Evolutionary conservation across 2,797 vertebrate species (phyloP).

Genomic region (Sphenodon punctatus): DNA sequence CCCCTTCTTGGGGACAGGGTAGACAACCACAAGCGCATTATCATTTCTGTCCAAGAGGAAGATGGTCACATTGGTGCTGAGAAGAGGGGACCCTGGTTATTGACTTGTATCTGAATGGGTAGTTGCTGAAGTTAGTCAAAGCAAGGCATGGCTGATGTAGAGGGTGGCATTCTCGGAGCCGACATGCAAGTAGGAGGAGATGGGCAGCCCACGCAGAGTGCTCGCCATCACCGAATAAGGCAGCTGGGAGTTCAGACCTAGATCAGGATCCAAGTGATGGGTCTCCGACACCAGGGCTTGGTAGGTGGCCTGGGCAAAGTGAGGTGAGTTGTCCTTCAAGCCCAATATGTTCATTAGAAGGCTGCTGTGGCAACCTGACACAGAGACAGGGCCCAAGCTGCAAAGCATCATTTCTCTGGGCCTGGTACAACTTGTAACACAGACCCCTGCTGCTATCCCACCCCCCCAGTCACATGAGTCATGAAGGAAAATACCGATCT

Average conservation of each 20-base stretch:
- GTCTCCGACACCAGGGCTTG: constrained; percentile 58
- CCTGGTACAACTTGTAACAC: too few species aligned
- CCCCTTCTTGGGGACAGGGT: constrained; percentile 65
- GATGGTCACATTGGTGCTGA: constrained; percentile 58
- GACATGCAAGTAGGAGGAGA: constrained; percentile 75
- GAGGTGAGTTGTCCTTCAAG: constrained; percentile 65
- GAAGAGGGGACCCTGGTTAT: constrained; percentile 70
- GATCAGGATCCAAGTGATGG: constrained; percentile 58
- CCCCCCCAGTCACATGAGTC: too few species aligned
- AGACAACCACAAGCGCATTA: constrained; percentile 53
- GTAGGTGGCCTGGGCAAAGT: constrained; percentile 43
- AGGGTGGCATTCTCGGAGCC: constrained; percentile 77
- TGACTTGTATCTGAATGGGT: constrained; percentile 66
- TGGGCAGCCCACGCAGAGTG: constrained; percentile 67
- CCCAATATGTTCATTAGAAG: constrained; percentile 56
- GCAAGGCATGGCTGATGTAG: constrained; percentile 69
- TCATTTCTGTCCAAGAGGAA: constrained; percentile 59
- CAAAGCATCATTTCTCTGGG: too few species aligned
- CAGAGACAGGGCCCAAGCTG: too few species aligned
- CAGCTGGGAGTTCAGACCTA: constrained; percentile 63
- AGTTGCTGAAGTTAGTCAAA: constrained; percentile 66
- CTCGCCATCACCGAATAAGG: constrained; percentile 72
- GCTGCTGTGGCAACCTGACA: constrained; percentile 36
- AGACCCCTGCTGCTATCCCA: too few species aligned
- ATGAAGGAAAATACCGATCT: too few species aligned